Evolutionary conservation across 2,888 invertebrate species (phyloP), one percentile per base, ranked within the genome.

Genomic region (Thereva unica): DNA sequence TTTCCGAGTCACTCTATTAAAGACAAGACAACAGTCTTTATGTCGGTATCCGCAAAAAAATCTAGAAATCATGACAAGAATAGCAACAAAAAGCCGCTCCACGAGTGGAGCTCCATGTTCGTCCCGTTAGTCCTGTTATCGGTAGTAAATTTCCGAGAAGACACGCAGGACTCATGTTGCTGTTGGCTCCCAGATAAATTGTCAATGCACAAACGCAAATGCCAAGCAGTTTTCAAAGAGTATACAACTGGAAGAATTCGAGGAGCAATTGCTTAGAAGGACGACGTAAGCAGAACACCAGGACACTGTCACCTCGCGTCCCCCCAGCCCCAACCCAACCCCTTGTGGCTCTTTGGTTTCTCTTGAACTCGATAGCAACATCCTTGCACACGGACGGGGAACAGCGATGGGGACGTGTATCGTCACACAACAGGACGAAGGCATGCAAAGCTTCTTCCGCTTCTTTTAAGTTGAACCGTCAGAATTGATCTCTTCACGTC

Each of bases 191-290:
- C 49, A 65, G 61, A 68, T 61, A 66, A 57, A 68, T 68, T 38
- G 65, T 49, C 65, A 54, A 66, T 68, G 68, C 50, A 68, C 50
- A 68, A 68, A 59, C 65, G 65, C 65, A 53, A 66, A 66, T 61
- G 61, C 55, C 54, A 66, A 65, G 65, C 54, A 61, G 59, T 57
- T 68, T 68, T 10, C 52, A 37, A 67, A 52, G 47, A 57, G 4
- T 12, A 23, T 47, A 54, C 23, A 53, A 54, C 44, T 61, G 12
- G n/a, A 63, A 59, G 63, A 64, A 52, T 56, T 64, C 56, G 42
- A 53, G 35, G 23, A 56, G 56, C 63, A 64, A 42, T 49, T 35
- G 59, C 38, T 63, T 42, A 56, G 56, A 53, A 67, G 47, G 23
- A 23, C 23, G 23, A 23, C 23, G 23, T 23, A 23, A 23, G 23